Evolutionary conservation across 2,797 vertebrate genomes (phyloP), one percentile per base, ranked within the genome.

Genomic region (Pseudocheirus occidentalis): DNA sequence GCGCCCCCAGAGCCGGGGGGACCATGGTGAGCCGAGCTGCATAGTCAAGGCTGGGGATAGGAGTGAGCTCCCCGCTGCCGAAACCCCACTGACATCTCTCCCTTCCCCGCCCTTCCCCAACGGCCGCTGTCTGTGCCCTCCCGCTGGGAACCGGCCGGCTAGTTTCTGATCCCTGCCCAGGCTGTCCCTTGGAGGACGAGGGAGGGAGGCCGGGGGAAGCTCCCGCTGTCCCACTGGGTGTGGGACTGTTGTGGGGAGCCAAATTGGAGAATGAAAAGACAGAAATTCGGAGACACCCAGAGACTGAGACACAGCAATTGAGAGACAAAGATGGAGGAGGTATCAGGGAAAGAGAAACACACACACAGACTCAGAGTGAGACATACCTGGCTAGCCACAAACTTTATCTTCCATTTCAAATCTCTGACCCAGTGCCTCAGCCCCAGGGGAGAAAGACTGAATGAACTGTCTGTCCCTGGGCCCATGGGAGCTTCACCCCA

Each of bases 331-430:
- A 92, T 59, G 55, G 34, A 91, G 87, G 55, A 94, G 53, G 4
- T 29, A 46, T 87, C 73, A 55, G 96, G 91, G 57, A 95, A 94
- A 90, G 56, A 91, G 91, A 66, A 91, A 94, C 87, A 31, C 90
- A 93, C 18, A 93, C 90, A 94, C 28, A 18, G 53, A 93, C 90
- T 55, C 34, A 91, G 81, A 95, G 94, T 90, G 90, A 95, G 93
- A 90, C 93, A 27, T 94, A 56, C 89, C 58, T 92, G 94, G 94
- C 92, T 94, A 96, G 92, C 87, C 66, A 66, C 89, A 92, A 87
- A 92, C 94, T 98, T 46, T 98, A 98, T 98, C 98, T 98, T 98
- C 98, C 97, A 97, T 95, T 96, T 97, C 96, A 94, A 89, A 94
- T 98, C 97, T 97, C 95, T 96, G 98, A 94, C 31, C 0, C 1